A percentile compares a stretch with the other conserved stretches of the same genome.
These are phyloP conservation scores for Eurosta solidaginis DNA, from an alignment of 1,140 invertebrate species.

Conservation along the genomic window DNA sequence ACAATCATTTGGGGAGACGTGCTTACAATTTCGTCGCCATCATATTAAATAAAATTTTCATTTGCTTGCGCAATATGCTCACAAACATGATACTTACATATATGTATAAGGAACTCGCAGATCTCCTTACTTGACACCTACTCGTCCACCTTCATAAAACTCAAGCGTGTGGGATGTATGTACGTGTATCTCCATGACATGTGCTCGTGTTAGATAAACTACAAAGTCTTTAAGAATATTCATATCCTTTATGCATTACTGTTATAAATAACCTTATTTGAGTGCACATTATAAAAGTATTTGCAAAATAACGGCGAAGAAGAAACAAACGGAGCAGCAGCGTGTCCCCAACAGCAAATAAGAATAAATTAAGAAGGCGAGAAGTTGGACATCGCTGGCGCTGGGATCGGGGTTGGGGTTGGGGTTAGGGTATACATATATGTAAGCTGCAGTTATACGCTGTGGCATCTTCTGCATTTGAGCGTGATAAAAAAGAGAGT, in stretches of 20 bases:
- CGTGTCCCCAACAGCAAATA: not conserved
- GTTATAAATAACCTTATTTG: slow-evolving; percentile 24
- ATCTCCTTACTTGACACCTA: not conserved
- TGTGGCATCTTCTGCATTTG: slow-evolving; percentile 19
- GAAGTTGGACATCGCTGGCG: too few species aligned
- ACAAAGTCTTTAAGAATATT: not conserved
- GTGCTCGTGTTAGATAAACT: too few species aligned
- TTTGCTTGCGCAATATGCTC: not conserved
- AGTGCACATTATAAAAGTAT: slow-evolving; percentile 14
- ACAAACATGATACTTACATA: not conserved
- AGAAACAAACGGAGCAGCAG: not conserved
- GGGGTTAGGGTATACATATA: too few species aligned
- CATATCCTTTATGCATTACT: slow-evolving; percentile 27
- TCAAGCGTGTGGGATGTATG: not conserved
- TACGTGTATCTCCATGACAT: not conserved
- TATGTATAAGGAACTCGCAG: not conserved
- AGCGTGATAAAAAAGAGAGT: slow-evolving; percentile 25
- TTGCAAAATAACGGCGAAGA: slow-evolving; percentile 23
- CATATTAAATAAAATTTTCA: slow-evolving; percentile 11
- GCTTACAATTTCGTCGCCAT: slow-evolving; percentile 12
- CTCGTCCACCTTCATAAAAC: not conserved
- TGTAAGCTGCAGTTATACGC: slow-evolving; percentile 24
- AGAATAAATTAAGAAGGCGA: too few species aligned
- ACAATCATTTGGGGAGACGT: too few species aligned
- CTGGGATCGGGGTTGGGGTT: too few species aligned